Evolutionary conservation across 1,140 invertebrate species (phyloP), one percentile per base, ranked within the genome.

Genomic region (Phymorhynchus buccinoides): DNA sequence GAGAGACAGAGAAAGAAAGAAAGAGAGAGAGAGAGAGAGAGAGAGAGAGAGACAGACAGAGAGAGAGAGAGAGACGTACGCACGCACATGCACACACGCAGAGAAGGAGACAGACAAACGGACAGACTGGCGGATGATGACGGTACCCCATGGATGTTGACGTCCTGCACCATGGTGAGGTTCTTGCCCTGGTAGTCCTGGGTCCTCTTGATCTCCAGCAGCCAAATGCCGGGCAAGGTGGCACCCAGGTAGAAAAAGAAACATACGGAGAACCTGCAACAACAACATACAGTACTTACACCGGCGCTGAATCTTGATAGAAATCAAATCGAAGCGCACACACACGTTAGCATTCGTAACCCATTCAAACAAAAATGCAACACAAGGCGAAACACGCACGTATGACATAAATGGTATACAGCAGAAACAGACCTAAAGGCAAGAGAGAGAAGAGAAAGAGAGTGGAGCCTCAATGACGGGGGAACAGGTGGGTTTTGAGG

Each of bases 161-260:
- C 41, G 22, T 80, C 48, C 6, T 80, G 71, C 16, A 83, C n/a
- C 35, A 30, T 30, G 3, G 85, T 48, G 42, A 56, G 37, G 48
- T 84, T 80, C 37, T 30, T 77, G 9, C 27, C 9, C n/a, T 86
- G 62, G 48, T 82, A 89, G 3, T n/a, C 52, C 12, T 85, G 71
- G n/a, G 89, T 87, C 56, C 87, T 86, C 71, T 90, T 77, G 35
- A 93, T 83, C 80, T 93, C 92, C 44, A 93, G 87, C 16, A 92
- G 75, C 92, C 92, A 93, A 27, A 92, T 90, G 12, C 87, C 81
- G 0, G 92, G 91, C 12, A 93, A 66, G 0, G 89, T 90, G 37
- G 89, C 87, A 39, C 84, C 79, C 75, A 92, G 85, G 88, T 91
- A 93, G 86, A 90, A 90, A 79, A 93, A 88, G 83, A 92, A 91